Conservation (phyloP, 2,888 invertebrate species). For the Tetragonula carbonaria region DNA sequence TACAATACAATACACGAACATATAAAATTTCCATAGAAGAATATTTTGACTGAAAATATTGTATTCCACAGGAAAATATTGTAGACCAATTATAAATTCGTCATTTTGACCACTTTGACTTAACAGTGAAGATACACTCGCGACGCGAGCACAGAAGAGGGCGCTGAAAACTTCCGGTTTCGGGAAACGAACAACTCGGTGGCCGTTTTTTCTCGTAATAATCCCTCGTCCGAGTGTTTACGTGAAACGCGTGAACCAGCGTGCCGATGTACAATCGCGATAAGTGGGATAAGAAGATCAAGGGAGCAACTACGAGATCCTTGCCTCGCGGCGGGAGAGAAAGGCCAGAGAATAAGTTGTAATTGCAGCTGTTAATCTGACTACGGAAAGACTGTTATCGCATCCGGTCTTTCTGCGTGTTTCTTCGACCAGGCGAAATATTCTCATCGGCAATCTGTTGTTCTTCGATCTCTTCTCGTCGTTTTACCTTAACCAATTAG, state of each 20-base stretch:
- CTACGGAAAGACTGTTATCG: slow-evolving; percentile 16
- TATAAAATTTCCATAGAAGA: no score
- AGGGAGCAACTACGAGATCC: slow-evolving; percentile 26
- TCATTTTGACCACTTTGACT: no score
- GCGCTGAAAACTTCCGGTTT: slow-evolving; percentile 1
- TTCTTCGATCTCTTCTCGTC: no score
- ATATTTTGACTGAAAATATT: no score
- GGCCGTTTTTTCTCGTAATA: slow-evolving; percentile 47
- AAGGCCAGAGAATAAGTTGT: slow-evolving; percentile 19
- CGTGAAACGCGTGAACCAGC: slow-evolving; percentile 46
- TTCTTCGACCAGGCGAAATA: background rate
- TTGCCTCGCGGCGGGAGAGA: background rate
- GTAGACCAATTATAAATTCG: no score
- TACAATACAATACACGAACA: no score
- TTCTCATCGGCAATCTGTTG: background rate
- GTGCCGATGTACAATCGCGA: slow-evolving; percentile 32
- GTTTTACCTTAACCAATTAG: no score
- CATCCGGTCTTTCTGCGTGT: background rate
- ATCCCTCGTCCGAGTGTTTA: slow-evolving; percentile 50
- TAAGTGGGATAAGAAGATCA: slow-evolving; percentile 36
- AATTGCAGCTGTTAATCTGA: slow-evolving; percentile 47
- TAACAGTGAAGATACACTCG: no score
- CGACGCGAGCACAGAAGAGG: background rate
- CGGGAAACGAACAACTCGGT: background rate
- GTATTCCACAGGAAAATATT: no score